A percentile compares a stretch with the other conserved stretches of the same genome.
Evolutionary conservation across 2,797 vertebrate genomes (phyloP).

Genomic region (Kryptopterus vitreolus): DNA sequence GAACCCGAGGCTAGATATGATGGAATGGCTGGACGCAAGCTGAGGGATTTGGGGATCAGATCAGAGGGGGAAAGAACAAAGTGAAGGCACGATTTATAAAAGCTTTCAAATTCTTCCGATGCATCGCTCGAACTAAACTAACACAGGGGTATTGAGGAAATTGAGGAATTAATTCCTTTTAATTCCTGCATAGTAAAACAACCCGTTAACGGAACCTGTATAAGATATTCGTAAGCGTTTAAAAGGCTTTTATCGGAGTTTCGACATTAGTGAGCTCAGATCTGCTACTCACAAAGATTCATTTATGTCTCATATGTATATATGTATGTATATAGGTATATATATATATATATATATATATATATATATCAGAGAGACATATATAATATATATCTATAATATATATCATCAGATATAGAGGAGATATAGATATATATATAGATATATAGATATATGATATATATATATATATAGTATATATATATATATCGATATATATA

Average conservation of each 20-base stretch:
- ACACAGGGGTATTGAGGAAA: not conserved
- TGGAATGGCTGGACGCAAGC: constrained; percentile 38
- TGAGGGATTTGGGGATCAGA: constrained; percentile 33
- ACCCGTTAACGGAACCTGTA: not conserved
- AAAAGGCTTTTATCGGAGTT: not conserved
- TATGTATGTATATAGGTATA: no score
- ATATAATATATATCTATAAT: no score
- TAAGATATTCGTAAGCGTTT: no score
- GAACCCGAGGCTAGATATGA: constrained; percentile 43
- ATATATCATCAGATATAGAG: no score
- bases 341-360: no score
- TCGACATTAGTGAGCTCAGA: not conserved
- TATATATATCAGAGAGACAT: no score
- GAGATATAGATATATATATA: no score
- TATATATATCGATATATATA: no score
- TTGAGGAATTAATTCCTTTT: not conserved
- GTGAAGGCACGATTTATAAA: constrained; percentile 10
- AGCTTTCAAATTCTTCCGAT: not conserved
- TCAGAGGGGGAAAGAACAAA: constrained; percentile 30
- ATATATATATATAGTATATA: no score
- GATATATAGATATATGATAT: no score
- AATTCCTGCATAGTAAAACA: not conserved
- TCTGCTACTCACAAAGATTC: not conserved
- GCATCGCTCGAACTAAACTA: constrained; percentile 28
- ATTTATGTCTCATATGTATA: no score